phyloP scores from a whole-genome alignment of 2,888 invertebrate species.

The Hartigia nigra region DNA sequence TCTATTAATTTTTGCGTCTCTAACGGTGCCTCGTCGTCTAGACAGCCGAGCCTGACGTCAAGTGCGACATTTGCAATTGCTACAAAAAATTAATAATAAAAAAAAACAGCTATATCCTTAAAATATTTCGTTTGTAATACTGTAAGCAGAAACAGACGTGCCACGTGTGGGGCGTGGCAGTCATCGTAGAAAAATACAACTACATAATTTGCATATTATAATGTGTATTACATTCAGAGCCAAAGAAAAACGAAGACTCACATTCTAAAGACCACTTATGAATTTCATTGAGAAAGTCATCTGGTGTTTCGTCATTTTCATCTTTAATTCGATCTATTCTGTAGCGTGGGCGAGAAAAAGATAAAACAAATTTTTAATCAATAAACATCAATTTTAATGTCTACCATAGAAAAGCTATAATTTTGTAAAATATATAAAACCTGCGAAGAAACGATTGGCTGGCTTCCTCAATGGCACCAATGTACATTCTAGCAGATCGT shows the following conservation, averaged over 20 bases:
- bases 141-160: neutral
- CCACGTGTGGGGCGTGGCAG: neutral
- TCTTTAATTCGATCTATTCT: slow-evolving; percentile 72
- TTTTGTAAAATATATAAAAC: slow-evolving; percentile 55
- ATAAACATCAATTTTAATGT: neutral
- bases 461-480: slow-evolving; percentile 76
- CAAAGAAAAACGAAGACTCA: slow-evolving; percentile 62
- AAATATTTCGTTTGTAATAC: neutral
- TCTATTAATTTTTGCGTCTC: slow-evolving; percentile 75
- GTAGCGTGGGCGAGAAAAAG: slow-evolving; percentile 32
- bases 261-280: slow-evolving; percentile 86
- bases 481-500: slow-evolving; percentile 77
- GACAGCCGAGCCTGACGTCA: slow-evolving; percentile 74
- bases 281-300: slow-evolving; percentile 77
- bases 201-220: neutral
- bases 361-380: neutral
- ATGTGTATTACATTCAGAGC: neutral
- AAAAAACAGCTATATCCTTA: neutral
- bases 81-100: slow-evolving; percentile 51
- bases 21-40: slow-evolving; percentile 68
- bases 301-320: slow-evolving; percentile 71
- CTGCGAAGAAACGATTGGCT: slow-evolving; percentile 77
- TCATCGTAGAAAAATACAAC: neutral
- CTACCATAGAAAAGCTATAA: neutral
- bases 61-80: slow-evolving; percentile 76